These are phyloP conservation scores for Caretta caretta DNA, from an alignment of 2,113 vertebrate species.

Conservation along the genomic window DNA sequence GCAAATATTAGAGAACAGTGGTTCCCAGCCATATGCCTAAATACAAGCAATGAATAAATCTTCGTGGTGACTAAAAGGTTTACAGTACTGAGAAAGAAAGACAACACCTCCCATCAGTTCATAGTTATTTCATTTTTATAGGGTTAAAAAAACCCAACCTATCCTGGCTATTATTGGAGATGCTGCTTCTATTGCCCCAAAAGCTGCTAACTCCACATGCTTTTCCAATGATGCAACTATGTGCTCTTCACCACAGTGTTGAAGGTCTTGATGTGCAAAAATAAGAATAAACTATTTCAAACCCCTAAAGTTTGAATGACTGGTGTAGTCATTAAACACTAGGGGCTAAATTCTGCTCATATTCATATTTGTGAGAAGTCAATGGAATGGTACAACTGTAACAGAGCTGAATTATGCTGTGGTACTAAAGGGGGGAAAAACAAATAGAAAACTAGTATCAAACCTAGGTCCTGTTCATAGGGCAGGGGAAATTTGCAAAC, in stretches of 20 bases:
- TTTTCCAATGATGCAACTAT: not conserved
- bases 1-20: too few relatives aligned
- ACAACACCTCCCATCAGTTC: not conserved
- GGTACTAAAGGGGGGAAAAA: not conserved
- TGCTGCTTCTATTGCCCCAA: not conserved
- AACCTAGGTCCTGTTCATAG: not conserved
- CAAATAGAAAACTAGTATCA: not conserved
- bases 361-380: not conserved
- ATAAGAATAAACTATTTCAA: not conserved
- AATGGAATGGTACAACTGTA: not conserved
- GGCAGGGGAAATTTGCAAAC: not conserved
- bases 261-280: not conserved
- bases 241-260: not conserved
- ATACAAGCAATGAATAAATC: too few relatives aligned
- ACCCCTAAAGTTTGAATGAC: conserved; percentile 37
- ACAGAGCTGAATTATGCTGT: not conserved
- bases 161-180: not conserved
- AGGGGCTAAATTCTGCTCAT: not conserved
- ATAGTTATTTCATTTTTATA: not conserved
- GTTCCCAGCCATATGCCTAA: too few relatives aligned
- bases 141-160: not conserved
- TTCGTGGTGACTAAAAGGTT: not conserved
- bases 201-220: not conserved
- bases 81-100: not conserved
- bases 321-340: not conserved